Percentiles rank a stretch among this genome's conserved stretches.
These are phyloP conservation scores for Penaeus chinensis DNA, from an alignment of 1,140 invertebrate species.

Conservation along the genomic window DNA sequence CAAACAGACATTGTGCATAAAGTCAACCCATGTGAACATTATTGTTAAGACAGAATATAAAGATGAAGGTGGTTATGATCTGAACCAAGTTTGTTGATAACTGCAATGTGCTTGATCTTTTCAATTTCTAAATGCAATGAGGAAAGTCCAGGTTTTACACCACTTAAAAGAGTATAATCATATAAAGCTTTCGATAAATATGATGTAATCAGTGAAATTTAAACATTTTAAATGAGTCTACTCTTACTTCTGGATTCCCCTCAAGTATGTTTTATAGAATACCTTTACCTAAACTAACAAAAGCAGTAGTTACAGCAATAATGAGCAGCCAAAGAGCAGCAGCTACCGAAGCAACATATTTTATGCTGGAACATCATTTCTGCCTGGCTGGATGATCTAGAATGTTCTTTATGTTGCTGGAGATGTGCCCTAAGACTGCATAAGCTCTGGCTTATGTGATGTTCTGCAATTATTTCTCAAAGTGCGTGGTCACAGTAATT, in stretches of 20 bases:
- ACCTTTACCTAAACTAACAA: conserved; percentile 14
- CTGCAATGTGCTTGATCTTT: no score
- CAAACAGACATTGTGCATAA: not conserved
- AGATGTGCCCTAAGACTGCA: conserved; percentile 40
- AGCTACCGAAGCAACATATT: conserved; percentile 27
- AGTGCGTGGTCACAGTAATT: not conserved
- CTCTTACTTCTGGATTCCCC: not conserved
- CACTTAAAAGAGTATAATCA: no score
- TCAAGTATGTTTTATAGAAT: conserved; percentile 4
- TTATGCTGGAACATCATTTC: conserved; percentile 32
- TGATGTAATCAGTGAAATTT: no score
- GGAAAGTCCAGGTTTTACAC: no score
- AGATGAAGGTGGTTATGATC: no score
- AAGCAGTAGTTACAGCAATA: conserved; percentile 37
- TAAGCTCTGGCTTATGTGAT: conserved; percentile 33
- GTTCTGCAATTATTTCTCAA: no score
- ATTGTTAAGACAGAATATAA: no score
- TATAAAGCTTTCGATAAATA: no score
- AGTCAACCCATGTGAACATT: no score
- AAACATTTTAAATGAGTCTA: no score
- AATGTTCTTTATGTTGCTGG: conserved; percentile 31
- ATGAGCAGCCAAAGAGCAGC: conserved; percentile 38
- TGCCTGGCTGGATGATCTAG: conserved; percentile 39
- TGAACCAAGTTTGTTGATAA: no score
- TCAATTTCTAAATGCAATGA: no score